Base-by-base conservation (phyloP, 2,113 vertebrate species). In the Bubo blakistoni region DNA sequence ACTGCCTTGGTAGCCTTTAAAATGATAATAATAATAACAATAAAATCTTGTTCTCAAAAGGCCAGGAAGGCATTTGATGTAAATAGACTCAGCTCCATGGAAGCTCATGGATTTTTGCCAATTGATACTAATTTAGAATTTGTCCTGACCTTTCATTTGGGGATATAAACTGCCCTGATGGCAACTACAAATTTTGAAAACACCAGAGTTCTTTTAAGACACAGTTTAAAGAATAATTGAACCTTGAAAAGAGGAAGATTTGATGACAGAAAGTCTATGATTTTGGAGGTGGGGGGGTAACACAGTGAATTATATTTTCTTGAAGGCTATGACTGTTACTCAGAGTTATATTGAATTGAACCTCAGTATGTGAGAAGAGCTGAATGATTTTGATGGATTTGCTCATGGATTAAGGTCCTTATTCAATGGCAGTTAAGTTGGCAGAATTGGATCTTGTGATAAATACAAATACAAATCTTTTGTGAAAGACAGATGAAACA, bases 41-140 rank as follows among this genome's bases (percentile, higher is more conserved):
- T 86, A 94, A 95, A 92, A 95, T 77, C 74, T 91, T 96, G 74
- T 95, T 96, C 82, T 96, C 65, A 73, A 79, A 95, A 95, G 96
- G 67, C 92, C 67, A 78, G 55, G 81, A 73, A 73, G 76, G 32
- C 71, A 71, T 73, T 80, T 92, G 88, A 66, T 94, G 71, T 90
- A 83, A 97, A 93, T 72, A 90, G 79, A 83, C 58, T 92, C 47
- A 81, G 78, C 81, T 90, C 74, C 74, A 51, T 80, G 82, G 54
- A 96, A 93, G 79, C 42, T 88, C n/a, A 62, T 94, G 85, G 82
- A 86, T 86, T 90, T 94, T 62, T 92, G 82, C 63, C 92, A 93
- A 4, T 32, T 94, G 36, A 88, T 93, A 83, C 79, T 54, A 94
- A 90, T 94, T 96, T 88, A 93, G 90, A 93, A 86, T 94, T 66